Base-by-base conservation (phyloP, 1,140 invertebrate genomes). In the Apocrypta bakeri region DNA sequence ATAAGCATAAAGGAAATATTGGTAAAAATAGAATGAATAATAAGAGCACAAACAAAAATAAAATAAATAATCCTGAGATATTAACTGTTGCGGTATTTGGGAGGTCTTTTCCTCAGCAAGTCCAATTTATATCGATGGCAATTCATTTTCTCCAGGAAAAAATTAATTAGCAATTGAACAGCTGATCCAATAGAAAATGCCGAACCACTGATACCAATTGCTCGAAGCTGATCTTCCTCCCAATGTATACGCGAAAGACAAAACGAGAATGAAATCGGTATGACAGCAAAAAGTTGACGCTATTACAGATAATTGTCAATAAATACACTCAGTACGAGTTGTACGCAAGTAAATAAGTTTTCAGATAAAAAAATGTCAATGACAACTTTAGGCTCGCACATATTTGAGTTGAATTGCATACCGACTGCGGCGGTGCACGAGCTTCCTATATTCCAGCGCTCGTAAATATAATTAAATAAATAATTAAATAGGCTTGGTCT, bases 401-500 rank as follows among this genome's bases (percentile, higher is more conserved):
- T 40, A 79, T 14, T 71, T 61, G n/a, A n/a, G n/a, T n/a, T n/a
- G n/a, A n/a, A n/a, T n/a, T n/a, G n/a, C n/a, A n/a, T 40, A 81
- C 40, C 27, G 42, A 12, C 29, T n/a, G 77, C 61, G 7, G 56
- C 42, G 40, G 79, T 25, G 6, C 73, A 56, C 17, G 66, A 82
- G 25, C 72, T 71, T 56, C 33, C 37, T 77, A 76, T 61, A 85
- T 63, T 64, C 69, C 66, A 84, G 84, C 42, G 64, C 83, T 71
- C 79, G 87, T 89, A 88, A 87, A 88, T 88, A 87, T 31, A 37
- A 2, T 21, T 85, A 77, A 87, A 88, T 88, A 89, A 89, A 86
- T 86, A 85, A 83, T 81, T 78, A 76, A 76, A 76, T 61, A 82
- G 76, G 11, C 42, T 69, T 21, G 8, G 37, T 9, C 71, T 79